Evolutionary conservation across 2,113 vertebrate genomes (phyloP), one percentile per base, ranked within the genome.

Genomic region (Alligator mississippiensis): DNA sequence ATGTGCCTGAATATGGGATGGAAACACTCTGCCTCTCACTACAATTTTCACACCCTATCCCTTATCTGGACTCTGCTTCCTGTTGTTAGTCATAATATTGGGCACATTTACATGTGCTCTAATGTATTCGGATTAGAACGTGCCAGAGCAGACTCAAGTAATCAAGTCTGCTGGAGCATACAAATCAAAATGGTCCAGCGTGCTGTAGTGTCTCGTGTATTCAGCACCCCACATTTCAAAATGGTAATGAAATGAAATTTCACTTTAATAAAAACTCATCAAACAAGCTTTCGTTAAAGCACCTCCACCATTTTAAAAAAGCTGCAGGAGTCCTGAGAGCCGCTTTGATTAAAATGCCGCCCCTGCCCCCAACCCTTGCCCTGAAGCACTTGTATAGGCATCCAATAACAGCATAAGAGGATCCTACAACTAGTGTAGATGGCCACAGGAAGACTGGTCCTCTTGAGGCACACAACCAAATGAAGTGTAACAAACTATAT

Each of bases 21-120:
- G 95, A 97, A 94, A 96, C 88, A 90, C 9, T 1, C 59, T 76
- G 47, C 12, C 72, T 93, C 21, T 74, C 77, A 94, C 60, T 72
- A 89, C 80, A 93, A 89, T 78, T 86, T 87, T 74, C 85, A n/a
- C 54, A 66, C n/a, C 10, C 88, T 95, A 88, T 88, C 80, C 78
- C 70, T 80, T 87, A 92, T 88, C 75, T 93, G 80, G 82, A 58
- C 86, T 82, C 30, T 1, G 1, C 62, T 76, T 79, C 80, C 58
- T 19, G 75, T 64, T 90, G 58, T 62, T n/a, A 80, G 77, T 87
- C 90, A 95, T 76, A 80, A 6, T 5, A 83, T 80, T 75, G 84
- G 77, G 66, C 75, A 89, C 47, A 9, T 47, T 7, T 47, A 47
- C 9, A 47, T 47, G 47, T 47, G 47, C 47, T 47, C 47, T 9